Evolutionary conservation across 2,113 vertebrate species (phyloP).

Genomic region (Vulpes vulpes): DNA sequence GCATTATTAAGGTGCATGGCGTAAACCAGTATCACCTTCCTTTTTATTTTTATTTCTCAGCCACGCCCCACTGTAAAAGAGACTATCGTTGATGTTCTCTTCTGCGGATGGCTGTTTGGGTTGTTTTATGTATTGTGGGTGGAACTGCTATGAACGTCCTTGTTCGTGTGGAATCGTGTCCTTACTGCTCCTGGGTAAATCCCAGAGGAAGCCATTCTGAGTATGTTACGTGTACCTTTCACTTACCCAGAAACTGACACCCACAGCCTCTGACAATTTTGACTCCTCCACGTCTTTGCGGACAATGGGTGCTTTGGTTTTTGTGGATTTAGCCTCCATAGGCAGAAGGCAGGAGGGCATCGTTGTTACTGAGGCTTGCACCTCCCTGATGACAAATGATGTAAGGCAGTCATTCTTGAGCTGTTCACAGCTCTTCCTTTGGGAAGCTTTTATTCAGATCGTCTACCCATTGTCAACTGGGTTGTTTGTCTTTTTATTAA

Average conservation of each 20-base stretch:
- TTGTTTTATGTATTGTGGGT: background rate
- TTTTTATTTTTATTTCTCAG: background rate
- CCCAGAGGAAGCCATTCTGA: background rate
- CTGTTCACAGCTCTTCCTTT: background rate
- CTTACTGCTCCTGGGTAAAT: background rate
- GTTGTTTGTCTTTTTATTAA: background rate
- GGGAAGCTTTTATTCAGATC: background rate
- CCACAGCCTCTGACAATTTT: rapidly evolving
- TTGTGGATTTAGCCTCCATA: background rate
- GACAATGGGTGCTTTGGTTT: background rate
- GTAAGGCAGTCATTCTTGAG: background rate
- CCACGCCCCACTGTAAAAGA: background rate
- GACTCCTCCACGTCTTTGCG: too few relatives aligned
- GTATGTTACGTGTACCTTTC: background rate
- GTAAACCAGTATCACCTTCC: background rate
- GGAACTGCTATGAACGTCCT: background rate
- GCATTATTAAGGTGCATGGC: background rate
- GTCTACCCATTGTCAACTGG: background rate
- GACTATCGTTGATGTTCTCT: background rate
- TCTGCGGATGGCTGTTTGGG: background rate
- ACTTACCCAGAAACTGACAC: background rate
- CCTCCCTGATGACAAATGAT: background rate
- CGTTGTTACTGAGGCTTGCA: rapidly evolving
- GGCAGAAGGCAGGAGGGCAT: rapidly evolving
- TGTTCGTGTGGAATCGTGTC: background rate